Evolutionary conservation across 2,888 invertebrate species (phyloP), one percentile per base, ranked within the genome.

Genomic region (Ochropacha duplaris): DNA sequence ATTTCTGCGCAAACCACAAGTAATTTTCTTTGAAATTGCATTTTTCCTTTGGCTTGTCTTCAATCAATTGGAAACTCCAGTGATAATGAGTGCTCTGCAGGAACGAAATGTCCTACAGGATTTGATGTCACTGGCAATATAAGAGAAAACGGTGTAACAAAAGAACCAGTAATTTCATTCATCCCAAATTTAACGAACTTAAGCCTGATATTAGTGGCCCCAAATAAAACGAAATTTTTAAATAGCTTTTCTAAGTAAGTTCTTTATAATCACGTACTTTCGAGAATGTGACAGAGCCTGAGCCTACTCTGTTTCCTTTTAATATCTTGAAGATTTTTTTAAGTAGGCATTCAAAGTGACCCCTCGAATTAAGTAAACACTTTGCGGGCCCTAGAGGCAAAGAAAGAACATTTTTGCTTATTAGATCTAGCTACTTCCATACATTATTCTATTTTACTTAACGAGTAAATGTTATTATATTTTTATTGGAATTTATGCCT

Each of bases 31-130:
- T 59, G 58, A 68, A 75, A 74, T 74, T 72, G 71, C 69, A 70
- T 71, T 75, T 74, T 76, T 77, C 66, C 62, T 70, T 71, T 61
- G 71, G 66, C 60, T 76, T 74, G 72, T 68, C 69, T 78, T 78
- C 76, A 77, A 80, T 79, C 74, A 73, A 75, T 80, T 76, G 81
- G 75, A 79, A 81, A 78, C 74, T 72, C 63, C 68, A 68, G 68
- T 67, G 71, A 71, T 78, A 78, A 81, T 79, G 75, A 79, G 67
- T 71, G 63, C 57, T 61, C 56, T 65, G 62, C 56, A 14, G 64
- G 67, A 67, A 64, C 50, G 57, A 66, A 70, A 73, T 71, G 66
- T 69, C 61, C 65, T 58, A 60, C 58, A 59, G 63, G 58, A 66
- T 66, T 71, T 71, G 70, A 65, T 65, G 69, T 66, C 55, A 66